Conservation (phyloP, 1,140 invertebrate species). For the Meloidogyne floridensis region DNA sequence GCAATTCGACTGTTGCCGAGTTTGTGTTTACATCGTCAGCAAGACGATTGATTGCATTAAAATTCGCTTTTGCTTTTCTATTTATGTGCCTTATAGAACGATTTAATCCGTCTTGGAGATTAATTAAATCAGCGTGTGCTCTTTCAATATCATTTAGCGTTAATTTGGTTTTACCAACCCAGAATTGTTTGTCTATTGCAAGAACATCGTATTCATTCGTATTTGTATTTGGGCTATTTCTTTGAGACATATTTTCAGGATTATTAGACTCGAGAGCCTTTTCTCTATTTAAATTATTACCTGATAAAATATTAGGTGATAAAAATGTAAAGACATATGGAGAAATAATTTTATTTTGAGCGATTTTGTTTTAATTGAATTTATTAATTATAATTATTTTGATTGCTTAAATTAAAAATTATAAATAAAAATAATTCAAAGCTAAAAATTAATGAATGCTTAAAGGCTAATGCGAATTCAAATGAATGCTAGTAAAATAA, state of each 20-base stretch:
- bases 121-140: background rate
- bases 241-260: background rate
- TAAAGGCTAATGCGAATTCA: too few species aligned
- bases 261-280: conserved; percentile 20
- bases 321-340: background rate
- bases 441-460: too few species aligned
- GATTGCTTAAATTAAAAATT: conserved; percentile 3
- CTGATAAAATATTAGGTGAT: too few species aligned
- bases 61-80: background rate
- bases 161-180: conserved; percentile 5
- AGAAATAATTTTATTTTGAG: background rate
- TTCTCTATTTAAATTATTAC: too few species aligned
- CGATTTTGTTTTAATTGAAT: background rate
- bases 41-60: background rate
- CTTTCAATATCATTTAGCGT: background rate
- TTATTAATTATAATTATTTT: background rate
- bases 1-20: background rate
- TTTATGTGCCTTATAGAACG: conserved; percentile 1
- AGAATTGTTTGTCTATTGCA: conserved; percentile 6
- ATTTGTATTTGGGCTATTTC: background rate
- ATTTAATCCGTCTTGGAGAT: background rate
- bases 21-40: background rate
- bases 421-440: background rate
- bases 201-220: background rate
- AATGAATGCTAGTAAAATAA: too few species aligned